A percentile compares a stretch with the other conserved stretches of the same genome.
phyloP scores from a whole-genome alignment of 92 coral and sea anemone species.

The Epizoanthus ramosus region DNA sequence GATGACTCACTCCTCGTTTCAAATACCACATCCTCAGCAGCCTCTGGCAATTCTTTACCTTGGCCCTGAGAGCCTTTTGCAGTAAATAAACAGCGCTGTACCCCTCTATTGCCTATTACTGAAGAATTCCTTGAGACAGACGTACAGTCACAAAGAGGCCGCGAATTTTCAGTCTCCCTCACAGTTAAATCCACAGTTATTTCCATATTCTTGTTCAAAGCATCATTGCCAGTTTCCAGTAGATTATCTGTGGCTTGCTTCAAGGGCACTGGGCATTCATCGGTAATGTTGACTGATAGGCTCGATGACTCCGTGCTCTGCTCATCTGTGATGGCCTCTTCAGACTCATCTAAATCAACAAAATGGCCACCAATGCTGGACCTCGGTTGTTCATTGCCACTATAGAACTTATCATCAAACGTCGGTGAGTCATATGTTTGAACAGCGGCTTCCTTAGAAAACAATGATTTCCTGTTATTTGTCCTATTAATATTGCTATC shows the following conservation, averaged over 20 bases:
- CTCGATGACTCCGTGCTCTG: slow-evolving; percentile 39
- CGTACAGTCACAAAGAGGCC: background rate
- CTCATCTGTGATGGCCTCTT: slow-evolving; percentile 32
- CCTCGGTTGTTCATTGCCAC: slow-evolving; percentile 43
- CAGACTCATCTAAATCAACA: slow-evolving; percentile 38
- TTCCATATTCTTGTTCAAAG: background rate
- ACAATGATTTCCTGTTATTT: background rate
- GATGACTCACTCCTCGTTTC: slow-evolving; percentile 25
- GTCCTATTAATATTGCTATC: background rate
- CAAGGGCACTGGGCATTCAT: background rate
- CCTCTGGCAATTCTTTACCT: background rate
- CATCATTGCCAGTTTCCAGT: background rate
- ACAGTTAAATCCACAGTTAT: background rate
- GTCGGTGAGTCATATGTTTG: background rate
- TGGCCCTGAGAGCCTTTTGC: background rate
- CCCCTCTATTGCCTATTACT: background rate
- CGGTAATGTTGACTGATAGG: slow-evolving; percentile 11
- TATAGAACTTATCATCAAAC: slow-evolving; percentile 30
- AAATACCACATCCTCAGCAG: background rate
- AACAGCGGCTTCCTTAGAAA: background rate
- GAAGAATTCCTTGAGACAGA: background rate
- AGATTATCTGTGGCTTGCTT: background rate
- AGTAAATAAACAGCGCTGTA: slow-evolving; percentile 16
- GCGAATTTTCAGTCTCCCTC: background rate
- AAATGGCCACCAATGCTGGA: slow-evolving; percentile 42